These are phyloP conservation scores for Apodemus speciosus DNA, from an alignment of 2,113 vertebrate genomes.

Conservation along the genomic window DNA sequence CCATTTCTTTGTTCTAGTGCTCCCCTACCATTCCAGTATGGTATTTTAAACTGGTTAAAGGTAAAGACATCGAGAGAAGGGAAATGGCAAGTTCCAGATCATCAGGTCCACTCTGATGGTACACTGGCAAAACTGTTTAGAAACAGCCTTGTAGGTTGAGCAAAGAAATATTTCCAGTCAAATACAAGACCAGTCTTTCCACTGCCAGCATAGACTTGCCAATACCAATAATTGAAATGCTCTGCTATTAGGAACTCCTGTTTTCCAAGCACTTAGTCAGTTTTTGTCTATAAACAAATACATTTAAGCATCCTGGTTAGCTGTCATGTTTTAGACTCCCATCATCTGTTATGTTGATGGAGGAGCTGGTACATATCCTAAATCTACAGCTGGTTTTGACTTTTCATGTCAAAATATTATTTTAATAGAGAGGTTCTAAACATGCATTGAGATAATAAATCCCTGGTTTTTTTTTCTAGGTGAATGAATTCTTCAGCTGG, in stretches of 20 bases:
- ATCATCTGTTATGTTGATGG: neutral
- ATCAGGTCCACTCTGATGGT: neutral
- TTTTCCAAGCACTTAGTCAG: constrained; percentile 6
- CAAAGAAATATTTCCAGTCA: neutral
- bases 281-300: constrained; percentile 17
- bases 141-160: neutral
- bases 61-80: constrained; percentile 35
- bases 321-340: neutral
- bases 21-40: too few species aligned
- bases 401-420: neutral
- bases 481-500: constrained; percentile 43
- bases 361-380: neutral
- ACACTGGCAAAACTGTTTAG: neutral
- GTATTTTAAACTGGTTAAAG: constrained; percentile 56
- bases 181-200: neutral
- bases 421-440: neutral
- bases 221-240: neutral
- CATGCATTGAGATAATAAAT: neutral
- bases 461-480: constrained; percentile 52
- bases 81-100: constrained; percentile 29
- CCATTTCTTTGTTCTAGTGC: too few species aligned
- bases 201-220: neutral
- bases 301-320: constrained; percentile 16
- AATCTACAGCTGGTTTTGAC: neutral
- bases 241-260: neutral